A percentile compares a stretch with the other conserved stretches of the same genome.
Conservation (phyloP, 1,140 invertebrate genomes). For the Lethocerus indicus region DNA sequence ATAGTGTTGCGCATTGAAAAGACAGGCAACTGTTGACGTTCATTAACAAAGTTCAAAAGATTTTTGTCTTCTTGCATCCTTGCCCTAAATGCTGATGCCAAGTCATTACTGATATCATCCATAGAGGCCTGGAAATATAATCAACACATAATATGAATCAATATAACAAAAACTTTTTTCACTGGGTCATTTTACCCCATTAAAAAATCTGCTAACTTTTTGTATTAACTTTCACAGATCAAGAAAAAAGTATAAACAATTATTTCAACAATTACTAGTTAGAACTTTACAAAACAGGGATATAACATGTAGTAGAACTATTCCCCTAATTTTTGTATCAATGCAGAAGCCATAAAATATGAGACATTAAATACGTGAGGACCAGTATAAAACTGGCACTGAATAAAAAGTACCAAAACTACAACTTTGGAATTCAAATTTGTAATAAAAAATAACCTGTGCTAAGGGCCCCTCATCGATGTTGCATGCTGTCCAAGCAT, state of each 20-base stretch:
- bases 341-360: too few species aligned
- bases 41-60: conserved; percentile 44
- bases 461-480: conserved; percentile 87
- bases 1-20: conserved; percentile 51
- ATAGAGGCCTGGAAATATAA: conserved; percentile 36
- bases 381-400: too few species aligned
- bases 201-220: conserved; percentile 1
- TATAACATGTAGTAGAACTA: too few species aligned
- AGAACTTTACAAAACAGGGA: background rate
- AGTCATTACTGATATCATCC: conserved; percentile 63
- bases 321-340: too few species aligned
- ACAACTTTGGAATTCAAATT: too few species aligned
- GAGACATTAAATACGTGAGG: too few species aligned
- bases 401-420: too few species aligned
- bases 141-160: background rate
- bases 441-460: conserved; percentile 32
- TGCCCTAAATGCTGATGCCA: conserved; percentile 43
- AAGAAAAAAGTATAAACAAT: background rate
- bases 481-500: conserved; percentile 86
- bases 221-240: too few species aligned
- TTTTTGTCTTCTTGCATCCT: conserved; percentile 38
- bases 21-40: conserved; percentile 60
- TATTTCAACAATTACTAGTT: background rate
- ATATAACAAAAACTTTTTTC: too few species aligned
- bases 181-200: too few species aligned